Conservation (phyloP, 2,888 invertebrate genomes). For the Amblyjoppa proteus region DNA sequence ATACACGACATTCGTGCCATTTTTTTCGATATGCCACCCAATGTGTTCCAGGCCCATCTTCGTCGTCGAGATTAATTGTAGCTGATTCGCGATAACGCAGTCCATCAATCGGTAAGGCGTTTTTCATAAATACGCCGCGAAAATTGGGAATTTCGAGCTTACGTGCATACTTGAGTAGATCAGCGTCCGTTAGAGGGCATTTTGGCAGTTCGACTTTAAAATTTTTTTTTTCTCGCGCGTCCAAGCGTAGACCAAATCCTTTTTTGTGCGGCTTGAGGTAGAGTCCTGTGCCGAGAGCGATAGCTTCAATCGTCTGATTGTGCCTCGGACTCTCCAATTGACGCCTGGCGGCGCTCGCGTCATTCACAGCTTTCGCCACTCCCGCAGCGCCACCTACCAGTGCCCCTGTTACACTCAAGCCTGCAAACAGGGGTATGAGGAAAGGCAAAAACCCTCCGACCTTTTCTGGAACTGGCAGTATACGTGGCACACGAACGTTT, state of each 20-base stretch:
- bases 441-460: conserved; percentile 23
- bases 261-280: conserved; percentile 72
- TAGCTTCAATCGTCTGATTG: conserved; percentile 80
- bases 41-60: conserved; percentile 21
- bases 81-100: conserved; percentile 20
- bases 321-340: conserved; percentile 76
- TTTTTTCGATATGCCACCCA: conserved; percentile 39
- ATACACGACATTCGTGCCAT: conserved; percentile 26
- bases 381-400: conserved; percentile 79
- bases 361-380: conserved; percentile 78
- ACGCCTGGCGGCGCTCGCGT: conserved; percentile 76
- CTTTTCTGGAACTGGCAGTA: conserved; percentile 17
- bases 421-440: conserved; percentile 18
- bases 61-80: conserved; percentile 45
- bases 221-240: conserved; percentile 43
- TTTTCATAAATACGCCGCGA: conserved; percentile 78
- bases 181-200: conserved; percentile 75
- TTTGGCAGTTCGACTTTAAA: conserved; percentile 72
- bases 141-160: conserved; percentile 75
- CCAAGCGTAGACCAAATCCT: conserved; percentile 60
- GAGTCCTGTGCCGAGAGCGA: conserved; percentile 78
- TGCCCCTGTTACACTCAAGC: conserved; percentile 69
- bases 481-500: conserved; percentile 40
- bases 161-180: conserved; percentile 73
- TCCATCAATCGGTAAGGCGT: conserved; percentile 14